phyloP scores from a whole-genome alignment of 2,888 invertebrate genomes.

The Drosophila rellima region DNA sequence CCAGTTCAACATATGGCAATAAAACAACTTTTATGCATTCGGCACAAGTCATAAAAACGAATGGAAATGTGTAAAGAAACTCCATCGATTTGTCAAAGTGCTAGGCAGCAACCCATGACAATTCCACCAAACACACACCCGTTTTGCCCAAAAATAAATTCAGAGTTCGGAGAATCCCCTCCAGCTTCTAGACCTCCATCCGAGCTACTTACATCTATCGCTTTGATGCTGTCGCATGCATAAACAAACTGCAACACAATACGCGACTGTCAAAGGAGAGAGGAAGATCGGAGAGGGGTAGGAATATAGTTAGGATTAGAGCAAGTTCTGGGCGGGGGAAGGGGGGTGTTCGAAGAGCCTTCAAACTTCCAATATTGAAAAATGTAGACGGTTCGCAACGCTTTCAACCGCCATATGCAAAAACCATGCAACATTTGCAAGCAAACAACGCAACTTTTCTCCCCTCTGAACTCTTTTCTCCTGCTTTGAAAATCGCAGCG shows the following conservation, averaged over 20 bases:
- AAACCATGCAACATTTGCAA: conserved; percentile 27
- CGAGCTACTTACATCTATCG: conserved; percentile 42
- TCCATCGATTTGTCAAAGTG: conserved; percentile 69
- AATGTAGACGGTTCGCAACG: conserved; percentile 42
- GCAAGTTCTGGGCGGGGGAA: neutral
- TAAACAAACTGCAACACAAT: conserved; percentile 79
- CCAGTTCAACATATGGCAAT: conserved; percentile 14
- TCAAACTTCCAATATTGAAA: conserved; percentile 76
- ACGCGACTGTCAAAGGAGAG: conserved; percentile 30
- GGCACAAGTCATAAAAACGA: conserved; percentile 32
- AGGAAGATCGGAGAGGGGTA: neutral
- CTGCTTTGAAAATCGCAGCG: conserved; percentile 21
- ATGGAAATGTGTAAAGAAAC: conserved; percentile 16
- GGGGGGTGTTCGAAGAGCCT: conserved; percentile 32
- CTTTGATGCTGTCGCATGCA: conserved; percentile 72
- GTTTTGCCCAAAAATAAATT: neutral
- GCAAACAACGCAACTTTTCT: conserved; percentile 10
- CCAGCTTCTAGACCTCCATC: neutral
- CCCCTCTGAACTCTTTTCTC: neutral
- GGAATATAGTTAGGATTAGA: conserved; percentile 7
- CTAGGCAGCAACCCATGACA: conserved; percentile 11
- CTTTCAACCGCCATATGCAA: conserved; percentile 43
- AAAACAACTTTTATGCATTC: conserved; percentile 48
- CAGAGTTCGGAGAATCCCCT: neutral
- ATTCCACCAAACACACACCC: neutral